Percentiles rank a stretch among this genome's conserved stretches.
These are phyloP conservation scores for Ovibos moschatus DNA, from an alignment of 2,113 vertebrate genomes.

Conservation along the genomic window DNA sequence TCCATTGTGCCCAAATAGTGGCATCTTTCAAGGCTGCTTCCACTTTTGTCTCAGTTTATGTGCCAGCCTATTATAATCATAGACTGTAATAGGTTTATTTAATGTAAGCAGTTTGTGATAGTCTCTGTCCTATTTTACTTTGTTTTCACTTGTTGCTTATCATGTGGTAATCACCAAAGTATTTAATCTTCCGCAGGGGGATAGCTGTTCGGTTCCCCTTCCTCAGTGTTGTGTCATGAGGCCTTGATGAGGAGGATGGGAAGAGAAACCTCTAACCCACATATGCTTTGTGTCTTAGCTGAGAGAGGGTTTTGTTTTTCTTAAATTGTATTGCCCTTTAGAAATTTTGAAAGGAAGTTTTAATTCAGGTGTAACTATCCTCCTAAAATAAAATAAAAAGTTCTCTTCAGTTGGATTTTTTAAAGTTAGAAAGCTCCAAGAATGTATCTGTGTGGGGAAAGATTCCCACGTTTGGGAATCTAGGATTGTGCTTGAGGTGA, in stretches of 20 bases:
- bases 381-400: neutral
- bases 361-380: neutral
- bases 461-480: neutral
- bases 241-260: neutral
- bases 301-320: neutral
- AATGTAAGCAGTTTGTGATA: neutral
- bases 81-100: neutral
- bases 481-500: neutral
- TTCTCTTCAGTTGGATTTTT: neutral
- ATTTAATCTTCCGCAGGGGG: neutral
- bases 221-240: neutral
- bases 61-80: neutral
- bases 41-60: neutral
- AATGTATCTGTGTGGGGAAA: neutral
- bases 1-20: neutral
- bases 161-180: neutral
- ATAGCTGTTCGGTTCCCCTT: neutral
- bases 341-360: neutral
- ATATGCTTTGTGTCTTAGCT: neutral
- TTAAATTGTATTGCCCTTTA: neutral
- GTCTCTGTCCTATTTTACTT: neutral
- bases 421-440: neutral
- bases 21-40: neutral
- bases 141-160: neutral
- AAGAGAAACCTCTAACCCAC: neutral